These are phyloP conservation scores for Leptinotarsa rubiginosa DNA, from an alignment of 2,888 invertebrate genomes.

Conservation along the genomic window DNA sequence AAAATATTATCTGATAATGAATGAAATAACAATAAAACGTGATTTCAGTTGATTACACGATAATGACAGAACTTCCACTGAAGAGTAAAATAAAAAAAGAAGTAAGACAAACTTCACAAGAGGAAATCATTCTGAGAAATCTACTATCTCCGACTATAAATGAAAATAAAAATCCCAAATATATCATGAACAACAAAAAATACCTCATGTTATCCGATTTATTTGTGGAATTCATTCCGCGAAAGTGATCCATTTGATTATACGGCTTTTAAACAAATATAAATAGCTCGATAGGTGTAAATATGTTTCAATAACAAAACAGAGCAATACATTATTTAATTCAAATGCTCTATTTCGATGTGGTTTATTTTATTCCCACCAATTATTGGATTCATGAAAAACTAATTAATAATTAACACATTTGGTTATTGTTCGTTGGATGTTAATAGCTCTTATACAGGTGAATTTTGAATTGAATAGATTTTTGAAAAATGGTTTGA, in stretches of 20 bases:
- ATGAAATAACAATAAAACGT: too few species aligned
- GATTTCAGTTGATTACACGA: too few species aligned
- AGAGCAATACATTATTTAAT: constrained; percentile 38
- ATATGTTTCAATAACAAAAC: constrained; percentile 39
- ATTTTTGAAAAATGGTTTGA: background rate
- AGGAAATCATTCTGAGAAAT: too few species aligned
- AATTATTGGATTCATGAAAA: constrained; percentile 14
- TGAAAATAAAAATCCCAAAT: background rate
- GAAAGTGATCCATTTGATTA: constrained; percentile 7
- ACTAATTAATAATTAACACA: constrained; percentile 16
- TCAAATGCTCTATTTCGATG: constrained; percentile 30
- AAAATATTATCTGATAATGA: too few species aligned
- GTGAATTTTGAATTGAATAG: background rate
- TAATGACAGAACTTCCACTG: too few species aligned
- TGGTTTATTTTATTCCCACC: constrained; percentile 31
- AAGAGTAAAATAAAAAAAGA: too few species aligned
- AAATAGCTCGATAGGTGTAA: constrained; percentile 36
- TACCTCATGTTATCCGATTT: background rate
- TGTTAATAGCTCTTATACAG: background rate
- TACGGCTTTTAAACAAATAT: constrained; percentile 32
- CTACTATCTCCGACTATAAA: background rate
- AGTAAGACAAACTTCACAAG: too few species aligned
- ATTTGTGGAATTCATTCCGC: background rate
- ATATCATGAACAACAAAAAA: background rate
- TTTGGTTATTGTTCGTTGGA: background rate